Conservation (phyloP, 2,113 vertebrate species). For the Albula goreensis region DNA sequence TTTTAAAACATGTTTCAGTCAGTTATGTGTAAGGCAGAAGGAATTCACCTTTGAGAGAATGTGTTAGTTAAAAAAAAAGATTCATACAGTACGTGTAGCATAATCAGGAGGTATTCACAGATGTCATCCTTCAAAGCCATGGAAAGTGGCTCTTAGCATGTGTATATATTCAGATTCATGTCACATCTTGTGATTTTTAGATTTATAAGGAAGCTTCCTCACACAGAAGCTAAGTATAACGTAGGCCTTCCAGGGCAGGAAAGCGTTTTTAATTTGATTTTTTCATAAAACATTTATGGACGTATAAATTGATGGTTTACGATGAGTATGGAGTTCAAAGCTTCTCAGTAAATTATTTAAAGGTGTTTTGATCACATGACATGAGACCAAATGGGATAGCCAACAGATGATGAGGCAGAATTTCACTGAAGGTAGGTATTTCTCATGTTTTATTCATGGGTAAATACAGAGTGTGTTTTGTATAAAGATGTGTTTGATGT, state of each 20-base stretch:
- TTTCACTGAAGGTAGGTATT: too few species aligned
- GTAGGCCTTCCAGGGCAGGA: too few species aligned
- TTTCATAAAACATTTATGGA: too few species aligned
- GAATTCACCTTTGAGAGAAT: background rate
- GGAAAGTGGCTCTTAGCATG: background rate
- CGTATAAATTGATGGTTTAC: too few species aligned
- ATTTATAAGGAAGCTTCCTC: background rate
- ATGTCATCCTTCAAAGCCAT: background rate
- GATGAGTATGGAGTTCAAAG: background rate
- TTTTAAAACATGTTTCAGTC: too few species aligned
- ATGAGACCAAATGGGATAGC: background rate
- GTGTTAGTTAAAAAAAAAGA: background rate
- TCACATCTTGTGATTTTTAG: background rate
- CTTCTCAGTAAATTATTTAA: background rate
- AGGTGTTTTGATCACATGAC: constrained; percentile 14
- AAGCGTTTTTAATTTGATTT: too few species aligned
- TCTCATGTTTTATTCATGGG: background rate
- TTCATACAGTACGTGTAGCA: background rate
- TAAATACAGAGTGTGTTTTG: background rate
- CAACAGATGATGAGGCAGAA: background rate
- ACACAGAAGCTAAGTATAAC: background rate
- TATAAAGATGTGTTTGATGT: background rate
- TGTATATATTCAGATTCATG: background rate
- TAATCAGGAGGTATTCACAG: background rate
- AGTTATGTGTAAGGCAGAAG: background rate